Percentiles rank a stretch among this genome's conserved stretches.
Conservation (phyloP, 2,797 vertebrate species). For the Euphonia xanthogaster region DNA sequence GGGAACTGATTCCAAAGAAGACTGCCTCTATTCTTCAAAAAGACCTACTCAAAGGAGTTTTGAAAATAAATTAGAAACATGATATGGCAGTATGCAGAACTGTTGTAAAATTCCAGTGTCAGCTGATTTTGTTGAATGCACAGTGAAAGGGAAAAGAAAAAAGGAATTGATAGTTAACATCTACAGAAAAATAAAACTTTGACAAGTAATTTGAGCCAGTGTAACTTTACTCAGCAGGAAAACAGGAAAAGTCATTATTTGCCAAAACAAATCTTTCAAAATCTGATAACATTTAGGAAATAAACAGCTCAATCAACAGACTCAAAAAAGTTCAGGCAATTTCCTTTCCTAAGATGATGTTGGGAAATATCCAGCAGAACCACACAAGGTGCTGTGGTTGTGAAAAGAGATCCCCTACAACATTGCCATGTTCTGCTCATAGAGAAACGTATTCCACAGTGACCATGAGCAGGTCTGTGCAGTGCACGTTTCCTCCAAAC, state of each 20-base stretch:
- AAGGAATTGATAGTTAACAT: constrained; percentile 28
- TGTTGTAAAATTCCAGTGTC: constrained; percentile 7
- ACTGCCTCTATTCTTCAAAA: constrained; percentile 10
- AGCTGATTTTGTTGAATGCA: constrained; percentile 37
- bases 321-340: background rate
- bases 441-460: background rate
- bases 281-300: constrained; percentile 66
- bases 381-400: background rate
- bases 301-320: constrained; percentile 64
- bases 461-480: background rate
- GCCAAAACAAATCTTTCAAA: constrained; percentile 60
- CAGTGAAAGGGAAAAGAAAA: constrained; percentile 23
- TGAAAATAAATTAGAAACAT: constrained; percentile 47
- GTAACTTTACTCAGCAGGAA: constrained; percentile 38
- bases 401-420: background rate
- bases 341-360: constrained; percentile 14
- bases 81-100: background rate
- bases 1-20: background rate
- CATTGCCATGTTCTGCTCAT: background rate
- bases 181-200: constrained; percentile 52
- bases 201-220: constrained; percentile 3
- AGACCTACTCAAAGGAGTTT: constrained; percentile 1
- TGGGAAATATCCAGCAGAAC: background rate
- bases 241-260: constrained; percentile 54
- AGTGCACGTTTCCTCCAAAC: background rate